Base-by-base conservation (phyloP, 92 coral and sea anemone genomes). In the Phymanthus crucifer region DNA sequence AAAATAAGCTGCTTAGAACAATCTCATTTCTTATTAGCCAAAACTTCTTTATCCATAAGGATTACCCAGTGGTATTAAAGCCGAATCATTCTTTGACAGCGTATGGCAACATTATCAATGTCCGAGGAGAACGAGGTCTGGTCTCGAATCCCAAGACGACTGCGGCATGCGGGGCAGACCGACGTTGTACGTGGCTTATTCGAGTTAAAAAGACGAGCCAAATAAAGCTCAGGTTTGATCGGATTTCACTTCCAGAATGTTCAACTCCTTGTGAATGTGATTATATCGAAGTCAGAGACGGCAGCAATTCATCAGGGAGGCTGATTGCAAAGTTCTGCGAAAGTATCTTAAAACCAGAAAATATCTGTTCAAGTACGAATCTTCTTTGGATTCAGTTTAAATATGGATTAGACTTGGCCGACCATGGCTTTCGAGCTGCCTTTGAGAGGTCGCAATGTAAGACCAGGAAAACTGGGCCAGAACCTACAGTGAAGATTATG, bases 241-340 rank as follows among this genome's bases (percentile, higher is more conserved):
- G 50, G 36, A 81, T 81, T 14, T 34, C 72, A 10, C 73, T 81
- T n/a, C 70, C 85, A 1, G 37, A 58, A 36, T 81, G 85, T 52
- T 45, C 58, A 13, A 81, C 85, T 14, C 79, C 79, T 21, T 81
- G 85, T 73, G 79, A 29, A 23, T 81, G 85, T 47, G 54, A 35
- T 32, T 37, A 73, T 32, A 73, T 81, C 27, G 82, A 81, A 64
- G 67, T 81, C 4, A 81, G 85, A 31, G 85, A 81, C 29, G 85
- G 85, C 3, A 35, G 23, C 18, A 81, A 81, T 61, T 48, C 40
- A 27, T 33, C 85, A n/a, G 76, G 85, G 21, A 33, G 85, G 29
- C 79, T 81, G 11, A 81, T 81, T 12, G 78, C 85, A 3, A 70
- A 81, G 37, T 81, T 81, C 72, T 81, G 85, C 36, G 78, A 81